phyloP scores from a whole-genome alignment of 2,888 invertebrate species.

The Blastobasis adustella region DNA sequence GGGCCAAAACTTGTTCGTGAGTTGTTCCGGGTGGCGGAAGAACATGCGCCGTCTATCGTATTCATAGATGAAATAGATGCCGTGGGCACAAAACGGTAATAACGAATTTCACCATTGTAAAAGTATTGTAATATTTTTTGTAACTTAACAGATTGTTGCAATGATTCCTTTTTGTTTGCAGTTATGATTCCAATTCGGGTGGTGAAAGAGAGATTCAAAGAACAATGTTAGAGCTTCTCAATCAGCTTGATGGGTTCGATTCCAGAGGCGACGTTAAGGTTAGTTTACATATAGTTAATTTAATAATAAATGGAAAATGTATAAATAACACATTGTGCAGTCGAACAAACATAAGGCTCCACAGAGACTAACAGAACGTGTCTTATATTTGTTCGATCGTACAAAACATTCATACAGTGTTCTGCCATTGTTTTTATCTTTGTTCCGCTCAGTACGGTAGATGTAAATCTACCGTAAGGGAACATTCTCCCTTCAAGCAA shows the following conservation, averaged over 20 bases:
- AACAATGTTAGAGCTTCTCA: constrained; percentile 98
- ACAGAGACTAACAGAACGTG: no score
- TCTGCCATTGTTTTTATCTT: no score
- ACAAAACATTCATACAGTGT: no score
- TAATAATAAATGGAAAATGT: no score
- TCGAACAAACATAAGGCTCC: no score
- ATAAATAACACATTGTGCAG: no score
- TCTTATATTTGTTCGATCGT: no score
- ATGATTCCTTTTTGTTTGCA: constrained; percentile 19
- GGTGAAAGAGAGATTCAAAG: constrained; percentile 99
- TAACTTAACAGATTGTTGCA: background rate
- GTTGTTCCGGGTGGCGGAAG: constrained; percentile 98
- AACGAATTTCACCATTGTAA: background rate
- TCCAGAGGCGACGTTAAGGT: constrained; percentile 97
- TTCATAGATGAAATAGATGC: constrained; percentile 99
- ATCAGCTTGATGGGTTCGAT: constrained; percentile 98
- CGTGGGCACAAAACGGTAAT: constrained; percentile 93
- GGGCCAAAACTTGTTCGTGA: constrained; percentile 99
- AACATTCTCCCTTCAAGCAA: no score
- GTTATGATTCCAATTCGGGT: constrained; percentile 98
- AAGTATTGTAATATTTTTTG: background rate
- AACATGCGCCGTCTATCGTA: constrained; percentile 99
- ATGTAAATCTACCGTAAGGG: no score
- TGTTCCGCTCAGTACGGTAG: no score
- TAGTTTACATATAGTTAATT: constrained; percentile 16